phyloP scores from a whole-genome alignment of 2,888 invertebrate genomes.

The Ornithoptera priamus region DNA sequence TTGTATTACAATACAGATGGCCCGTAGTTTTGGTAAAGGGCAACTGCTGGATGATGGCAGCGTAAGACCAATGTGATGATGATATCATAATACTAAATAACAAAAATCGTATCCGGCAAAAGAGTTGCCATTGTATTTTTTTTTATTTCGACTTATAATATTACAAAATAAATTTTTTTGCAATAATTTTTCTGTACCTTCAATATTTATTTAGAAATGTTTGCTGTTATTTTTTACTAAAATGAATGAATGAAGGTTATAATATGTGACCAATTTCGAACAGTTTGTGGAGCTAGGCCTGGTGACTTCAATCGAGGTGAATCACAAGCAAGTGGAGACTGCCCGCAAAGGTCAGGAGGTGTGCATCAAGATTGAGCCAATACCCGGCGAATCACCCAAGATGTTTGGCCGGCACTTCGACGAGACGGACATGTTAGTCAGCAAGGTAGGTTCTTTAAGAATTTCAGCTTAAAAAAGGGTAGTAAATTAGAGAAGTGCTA shows the following conservation, averaged over 20 bases:
- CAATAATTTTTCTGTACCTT: too few species aligned
- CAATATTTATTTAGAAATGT: too few species aligned
- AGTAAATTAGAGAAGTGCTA: too few species aligned
- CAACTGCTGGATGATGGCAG: too few species aligned
- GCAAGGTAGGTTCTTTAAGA: constrained; percentile 85
- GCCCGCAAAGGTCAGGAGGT: constrained; percentile 98
- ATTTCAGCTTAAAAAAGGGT: not conserved
- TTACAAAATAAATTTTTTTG: too few species aligned
- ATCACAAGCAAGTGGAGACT: constrained; percentile 96
- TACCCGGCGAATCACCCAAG: constrained; percentile 99
- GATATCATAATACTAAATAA: too few species aligned
- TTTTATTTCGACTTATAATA: too few species aligned
- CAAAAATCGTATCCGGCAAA: too few species aligned
- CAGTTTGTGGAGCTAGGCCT: constrained; percentile 96
- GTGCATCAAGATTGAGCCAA: constrained; percentile 97
- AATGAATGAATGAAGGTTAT: not conserved
- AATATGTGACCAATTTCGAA: not conserved
- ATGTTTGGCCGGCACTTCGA: constrained; percentile 99
- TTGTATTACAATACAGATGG: too few species aligned
- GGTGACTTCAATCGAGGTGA: constrained; percentile 96
- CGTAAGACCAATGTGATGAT: too few species aligned
- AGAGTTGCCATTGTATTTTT: too few species aligned
- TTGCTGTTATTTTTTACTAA: not conserved
- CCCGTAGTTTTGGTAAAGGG: too few species aligned
- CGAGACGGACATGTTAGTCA: constrained; percentile 95